A percentile compares a stretch with the other conserved stretches of the same genome.
Evolutionary conservation across 2,888 invertebrate species (phyloP).

Genomic region (Hecatera dysodea): DNA sequence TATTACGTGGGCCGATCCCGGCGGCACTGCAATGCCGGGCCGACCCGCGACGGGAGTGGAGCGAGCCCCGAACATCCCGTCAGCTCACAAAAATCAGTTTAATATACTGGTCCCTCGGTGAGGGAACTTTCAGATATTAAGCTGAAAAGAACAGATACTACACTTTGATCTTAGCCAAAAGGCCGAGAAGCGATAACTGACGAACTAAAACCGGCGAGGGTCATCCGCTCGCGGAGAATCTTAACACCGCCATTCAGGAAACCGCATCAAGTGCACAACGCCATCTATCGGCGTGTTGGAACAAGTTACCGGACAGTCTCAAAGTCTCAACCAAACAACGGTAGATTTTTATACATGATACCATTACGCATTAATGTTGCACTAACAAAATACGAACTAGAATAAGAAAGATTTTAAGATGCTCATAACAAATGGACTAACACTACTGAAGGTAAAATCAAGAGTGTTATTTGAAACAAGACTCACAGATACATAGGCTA

Average conservation of each 20-base stretch:
- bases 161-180: constrained; percentile 34
- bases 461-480: background rate
- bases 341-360: too few relatives aligned
- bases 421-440: too few relatives aligned
- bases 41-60: constrained; percentile 27
- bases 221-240: constrained; percentile 19
- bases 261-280: background rate
- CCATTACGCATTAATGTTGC: background rate
- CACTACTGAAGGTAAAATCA: background rate
- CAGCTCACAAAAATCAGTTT: constrained; percentile 33
- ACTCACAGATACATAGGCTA: background rate
- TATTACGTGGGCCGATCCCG: constrained; percentile 23
- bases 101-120: constrained; percentile 29
- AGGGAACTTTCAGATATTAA: background rate
- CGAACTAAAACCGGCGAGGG: background rate
- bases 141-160: constrained; percentile 31
- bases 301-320: too few relatives aligned
- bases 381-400: background rate
- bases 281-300: background rate
- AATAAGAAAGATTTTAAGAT: background rate
- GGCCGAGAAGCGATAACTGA: constrained; percentile 10
- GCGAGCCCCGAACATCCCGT: constrained; percentile 34
- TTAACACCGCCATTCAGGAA: constrained; percentile 28
- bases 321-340: too few relatives aligned
- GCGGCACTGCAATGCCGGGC: constrained; percentile 36